Evolutionary conservation across 35 echinoderm and acorn worm species (phyloP).

Genomic region (Patiria miniata): DNA sequence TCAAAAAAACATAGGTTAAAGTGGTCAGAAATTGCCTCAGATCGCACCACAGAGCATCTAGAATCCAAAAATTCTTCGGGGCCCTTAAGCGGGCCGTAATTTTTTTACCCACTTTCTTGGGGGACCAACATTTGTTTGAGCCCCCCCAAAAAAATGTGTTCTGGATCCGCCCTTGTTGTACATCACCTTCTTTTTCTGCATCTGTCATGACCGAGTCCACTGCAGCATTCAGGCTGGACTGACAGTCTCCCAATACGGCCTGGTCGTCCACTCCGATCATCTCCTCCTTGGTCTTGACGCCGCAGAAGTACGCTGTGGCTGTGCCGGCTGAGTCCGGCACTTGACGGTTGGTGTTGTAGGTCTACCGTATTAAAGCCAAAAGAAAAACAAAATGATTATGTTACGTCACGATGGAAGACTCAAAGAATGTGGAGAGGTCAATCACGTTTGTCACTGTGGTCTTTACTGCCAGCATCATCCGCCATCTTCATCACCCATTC

Average conservation of each 20-base stretch:
- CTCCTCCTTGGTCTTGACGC: conserved; percentile 58
- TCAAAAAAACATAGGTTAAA: no score
- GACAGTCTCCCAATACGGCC: conserved; percentile 26
- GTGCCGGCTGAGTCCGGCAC: conserved; percentile 78
- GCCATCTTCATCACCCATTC: not conserved
- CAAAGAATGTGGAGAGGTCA: not conserved
- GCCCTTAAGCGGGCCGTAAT: no score
- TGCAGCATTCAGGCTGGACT: conserved; percentile 28
- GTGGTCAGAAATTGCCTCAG: no score
- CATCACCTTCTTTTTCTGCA: conserved; percentile 46
- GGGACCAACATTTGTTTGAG: no score
- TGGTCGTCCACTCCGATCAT: conserved; percentile 44
- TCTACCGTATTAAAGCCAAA: not conserved
- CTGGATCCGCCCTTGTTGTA: no score
- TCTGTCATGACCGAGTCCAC: conserved; percentile 55
- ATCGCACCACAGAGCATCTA: no score
- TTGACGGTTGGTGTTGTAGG: conserved; percentile 73
- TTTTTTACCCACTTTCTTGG: no score
- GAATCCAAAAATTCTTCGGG: no score
- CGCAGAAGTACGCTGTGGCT: conserved; percentile 70
- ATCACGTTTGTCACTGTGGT: not conserved
- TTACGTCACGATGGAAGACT: not conserved
- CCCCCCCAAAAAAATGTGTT: no score
- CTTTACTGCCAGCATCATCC: not conserved
- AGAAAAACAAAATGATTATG: not conserved